Base-by-base conservation (phyloP, 2,113 vertebrate species). In the Brachyhypopomus gauderio region DNA sequence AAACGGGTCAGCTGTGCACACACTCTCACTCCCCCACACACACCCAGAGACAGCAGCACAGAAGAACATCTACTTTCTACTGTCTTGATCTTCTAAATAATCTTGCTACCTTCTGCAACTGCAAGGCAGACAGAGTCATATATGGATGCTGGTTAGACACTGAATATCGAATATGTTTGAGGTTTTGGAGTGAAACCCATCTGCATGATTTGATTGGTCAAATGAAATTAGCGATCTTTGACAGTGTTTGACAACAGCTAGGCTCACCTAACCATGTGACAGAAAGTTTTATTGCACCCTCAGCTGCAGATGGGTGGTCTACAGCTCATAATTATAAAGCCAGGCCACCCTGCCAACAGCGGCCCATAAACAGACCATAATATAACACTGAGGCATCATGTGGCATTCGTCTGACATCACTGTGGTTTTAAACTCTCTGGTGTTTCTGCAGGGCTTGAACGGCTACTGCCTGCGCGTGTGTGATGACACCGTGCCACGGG, bases 391-490 rank as follows among this genome's bases (percentile, higher is more conserved):
- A 75, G 23, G 36, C 17, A 14, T 11, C 74, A 30, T 20, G 25
- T 25, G 20, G 19, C 7, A 72, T 5, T 27, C 75, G 41, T 64
- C 20, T 19, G 25, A 52, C 22, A 19, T 27, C 36, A 60, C 19
- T 63, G 11, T 8, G 23, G 23, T 48, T 79, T 12, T 60, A 34
- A 34, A 22, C 62, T 72, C 34, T 72, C 78, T 72, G 45, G 14
- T 63, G 48, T 77, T 72, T 73, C 59, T 62, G 22, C 72, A 60
- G 71, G 72, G 72, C 56, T 64, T 12, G 9, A 79, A 19, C 3
- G 8, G 52, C 30, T 30, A 30, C 3, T 30, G 30, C 30, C 30
- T 30, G 30, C 30, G 3, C 30, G 30, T 30, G 30, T 30, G 30
- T 38, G 41, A 81, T 45, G 72, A 45, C 64, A 36, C 30, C 20